Evolutionary conservation across 2,797 vertebrate species (phyloP), one percentile per base, ranked within the genome.

Genomic region (Smutsia temminckii): DNA sequence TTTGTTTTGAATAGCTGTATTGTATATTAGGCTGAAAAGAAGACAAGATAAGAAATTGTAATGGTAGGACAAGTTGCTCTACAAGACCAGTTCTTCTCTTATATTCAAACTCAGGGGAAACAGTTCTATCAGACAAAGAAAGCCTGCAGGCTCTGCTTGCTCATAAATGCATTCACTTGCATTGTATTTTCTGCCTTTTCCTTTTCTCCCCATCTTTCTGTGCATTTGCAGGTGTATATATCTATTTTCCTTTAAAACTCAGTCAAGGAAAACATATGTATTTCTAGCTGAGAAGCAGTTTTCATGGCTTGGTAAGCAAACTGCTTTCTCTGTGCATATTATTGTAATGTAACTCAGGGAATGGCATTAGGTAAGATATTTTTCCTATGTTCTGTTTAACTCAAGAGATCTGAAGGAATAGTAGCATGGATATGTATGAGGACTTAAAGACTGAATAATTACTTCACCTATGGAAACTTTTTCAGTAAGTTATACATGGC

Each of bases 161-260:
- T 71, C 57, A 16, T 63, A 51, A 91, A 61, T 51, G 46, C 63
- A n/a, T 61, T 42, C 85, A 29, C 37, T 88, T 16, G 3, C 29
- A 61, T 46, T 83, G 57, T 69, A 12, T 53, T 27, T 85, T 92
- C 55, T 53, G 79, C 21, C 37, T 86, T 75, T n/a, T 64, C 21
- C 18, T 68, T 27, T 51, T 92, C 21, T 80, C 2, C 12, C 49
- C 77, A 88, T 78, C 57, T 87, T 37, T 88, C 3, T 37, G 0
- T 83, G 64, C 49, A 32, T 85, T 90, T 93, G 59, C 51, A 66
- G 69, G 85, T 95, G 74, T 85, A 46, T 91, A 40, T 85, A 96
- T 96, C 85, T 93, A 71, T 95, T 89, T 96, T 96, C 95, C 95
- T 97, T 97, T 97, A 97, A 95, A 96, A 96, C 59, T 91, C 91